These are phyloP conservation scores for Oophaga pumilio DNA, from an alignment of 2,113 vertebrate species.

Conservation along the genomic window DNA sequence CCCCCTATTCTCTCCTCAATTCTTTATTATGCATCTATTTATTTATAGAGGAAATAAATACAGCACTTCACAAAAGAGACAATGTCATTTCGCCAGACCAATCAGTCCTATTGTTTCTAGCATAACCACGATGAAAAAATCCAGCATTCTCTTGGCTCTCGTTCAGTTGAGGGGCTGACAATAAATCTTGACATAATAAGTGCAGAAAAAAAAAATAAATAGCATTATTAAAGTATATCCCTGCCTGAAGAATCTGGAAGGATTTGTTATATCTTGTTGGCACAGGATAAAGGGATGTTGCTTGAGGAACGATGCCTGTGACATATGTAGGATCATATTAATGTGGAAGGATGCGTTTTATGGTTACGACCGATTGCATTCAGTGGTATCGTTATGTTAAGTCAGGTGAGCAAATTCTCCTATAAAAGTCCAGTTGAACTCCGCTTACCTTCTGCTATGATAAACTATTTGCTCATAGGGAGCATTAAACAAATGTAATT, in stretches of 20 bases:
- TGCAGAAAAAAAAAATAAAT: conserved; percentile 6
- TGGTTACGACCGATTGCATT: neutral
- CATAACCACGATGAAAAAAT: conserved; percentile 4
- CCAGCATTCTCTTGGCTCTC: conserved; percentile 13
- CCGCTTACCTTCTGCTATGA: neutral
- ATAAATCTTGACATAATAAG: conserved; percentile 14
- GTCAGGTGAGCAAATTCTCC: neutral
- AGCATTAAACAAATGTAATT: neutral
- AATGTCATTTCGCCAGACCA: conserved; percentile 28
- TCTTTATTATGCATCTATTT: conserved; percentile 14
- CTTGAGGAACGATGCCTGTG: neutral
- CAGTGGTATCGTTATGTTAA: neutral
- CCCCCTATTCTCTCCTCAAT: neutral
- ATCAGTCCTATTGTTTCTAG: conserved; percentile 51
- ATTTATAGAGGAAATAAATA: conserved; percentile 49
- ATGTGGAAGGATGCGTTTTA: neutral
- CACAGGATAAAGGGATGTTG: neutral
- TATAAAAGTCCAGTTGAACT: neutral
- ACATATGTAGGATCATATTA: neutral
- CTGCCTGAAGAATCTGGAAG: neutral
- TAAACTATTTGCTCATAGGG: neutral
- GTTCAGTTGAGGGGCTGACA: conserved; percentile 2
- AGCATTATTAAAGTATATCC: neutral
- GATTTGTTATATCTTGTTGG: neutral
- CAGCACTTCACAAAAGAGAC: conserved; percentile 12